These are phyloP conservation scores for Pelecanoides urinatrix DNA, from an alignment of 2,113 vertebrate genomes.

Conservation along the genomic window DNA sequence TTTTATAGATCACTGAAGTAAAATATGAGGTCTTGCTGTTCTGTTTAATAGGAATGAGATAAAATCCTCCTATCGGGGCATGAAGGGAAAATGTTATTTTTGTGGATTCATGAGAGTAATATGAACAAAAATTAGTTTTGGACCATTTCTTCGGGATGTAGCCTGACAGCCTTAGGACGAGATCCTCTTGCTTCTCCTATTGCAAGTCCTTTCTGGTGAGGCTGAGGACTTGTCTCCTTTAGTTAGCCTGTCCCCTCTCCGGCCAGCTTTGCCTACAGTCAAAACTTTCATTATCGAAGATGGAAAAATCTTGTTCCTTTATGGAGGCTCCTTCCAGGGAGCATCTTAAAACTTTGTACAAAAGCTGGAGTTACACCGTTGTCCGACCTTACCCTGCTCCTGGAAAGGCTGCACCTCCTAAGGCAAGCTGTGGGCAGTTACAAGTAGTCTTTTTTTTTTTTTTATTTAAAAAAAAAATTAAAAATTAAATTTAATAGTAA, in stretches of 20 bases:
- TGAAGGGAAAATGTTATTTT: background rate
- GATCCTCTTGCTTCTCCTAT: background rate
- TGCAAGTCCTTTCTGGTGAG: background rate
- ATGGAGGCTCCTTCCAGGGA: background rate
- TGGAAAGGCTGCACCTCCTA: background rate
- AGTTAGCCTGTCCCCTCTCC: too few species aligned
- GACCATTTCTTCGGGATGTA: background rate
- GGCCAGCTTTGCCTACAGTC: background rate
- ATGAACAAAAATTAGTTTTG: background rate
- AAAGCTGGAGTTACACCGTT: background rate
- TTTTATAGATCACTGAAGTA: background rate
- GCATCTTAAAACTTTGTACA: background rate
- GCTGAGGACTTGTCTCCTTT: too few species aligned
- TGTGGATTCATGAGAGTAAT: background rate
- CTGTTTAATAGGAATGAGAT: background rate
- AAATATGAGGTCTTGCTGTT: background rate
- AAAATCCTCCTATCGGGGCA: background rate
- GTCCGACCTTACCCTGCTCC: background rate
- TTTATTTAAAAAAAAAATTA: background rate
- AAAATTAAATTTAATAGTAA: background rate
- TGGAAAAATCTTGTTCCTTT: background rate
- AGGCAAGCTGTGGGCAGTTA: background rate
- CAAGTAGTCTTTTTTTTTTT: too few species aligned
- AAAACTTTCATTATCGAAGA: background rate
- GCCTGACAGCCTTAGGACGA: background rate